These are phyloP conservation scores for Sebastes umbrosus DNA, from an alignment of 2,797 vertebrate species.

Conservation along the genomic window DNA sequence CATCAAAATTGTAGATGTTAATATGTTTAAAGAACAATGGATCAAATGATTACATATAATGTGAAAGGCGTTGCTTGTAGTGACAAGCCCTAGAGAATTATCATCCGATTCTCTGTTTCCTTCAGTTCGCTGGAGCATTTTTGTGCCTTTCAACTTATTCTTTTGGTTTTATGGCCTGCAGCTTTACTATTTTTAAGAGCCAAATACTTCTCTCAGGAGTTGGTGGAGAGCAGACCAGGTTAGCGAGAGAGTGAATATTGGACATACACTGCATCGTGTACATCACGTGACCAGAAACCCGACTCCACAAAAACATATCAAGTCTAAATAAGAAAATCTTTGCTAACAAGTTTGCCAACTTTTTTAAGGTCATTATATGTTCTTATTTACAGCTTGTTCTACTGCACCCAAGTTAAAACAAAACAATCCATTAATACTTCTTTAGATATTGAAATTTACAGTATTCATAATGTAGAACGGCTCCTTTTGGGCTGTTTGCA, in stretches of 20 bases:
- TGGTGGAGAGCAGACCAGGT: neutral
- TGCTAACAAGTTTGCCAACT: neutral
- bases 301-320: no score
- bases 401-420: neutral
- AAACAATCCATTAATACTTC: neutral
- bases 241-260: neutral
- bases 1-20: neutral
- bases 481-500: neutral
- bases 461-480: neutral
- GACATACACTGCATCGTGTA: neutral
- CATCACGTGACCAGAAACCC: neutral
- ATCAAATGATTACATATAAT: neutral
- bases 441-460: neutral
- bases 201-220: neutral
- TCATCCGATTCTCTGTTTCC: neutral
- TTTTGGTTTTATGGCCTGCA: neutral
- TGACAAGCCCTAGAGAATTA: neutral
- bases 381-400: neutral
- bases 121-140: neutral
- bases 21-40: neutral
- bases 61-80: neutral
- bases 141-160: neutral
- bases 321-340: neutral
- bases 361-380: neutral
- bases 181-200: neutral